Evolutionary conservation across 2,797 vertebrate species (phyloP).

Genomic region (Neopelma chrysocephalum): DNA sequence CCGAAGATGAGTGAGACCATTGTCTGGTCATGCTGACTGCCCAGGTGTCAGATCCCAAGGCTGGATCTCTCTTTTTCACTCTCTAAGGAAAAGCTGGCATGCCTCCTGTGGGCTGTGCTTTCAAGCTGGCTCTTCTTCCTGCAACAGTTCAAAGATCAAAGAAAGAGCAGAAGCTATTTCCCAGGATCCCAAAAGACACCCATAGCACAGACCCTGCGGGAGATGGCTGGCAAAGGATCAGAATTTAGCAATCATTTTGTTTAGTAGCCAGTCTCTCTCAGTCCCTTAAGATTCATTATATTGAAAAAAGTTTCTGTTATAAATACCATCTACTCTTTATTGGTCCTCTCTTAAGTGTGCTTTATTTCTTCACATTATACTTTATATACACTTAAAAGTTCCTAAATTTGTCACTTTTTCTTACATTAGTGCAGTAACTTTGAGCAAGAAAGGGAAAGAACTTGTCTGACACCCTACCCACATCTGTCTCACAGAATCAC

Average conservation of each 20-base stretch:
- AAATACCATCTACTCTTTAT: neutral
- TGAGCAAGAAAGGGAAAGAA: neutral
- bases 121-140: neutral
- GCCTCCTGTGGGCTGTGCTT: neutral
- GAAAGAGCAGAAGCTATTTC: neutral
- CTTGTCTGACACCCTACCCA: neutral
- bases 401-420: neutral
- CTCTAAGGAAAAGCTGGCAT: neutral
- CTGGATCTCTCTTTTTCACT: neutral
- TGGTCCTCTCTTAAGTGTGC: neutral
- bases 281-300: neutral
- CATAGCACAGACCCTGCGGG: neutral
- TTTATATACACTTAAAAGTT: neutral
- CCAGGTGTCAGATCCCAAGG: neutral
- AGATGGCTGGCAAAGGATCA: neutral
- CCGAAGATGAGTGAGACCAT: accelerated
- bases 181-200: neutral
- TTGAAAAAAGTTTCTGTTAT: neutral
- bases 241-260: neutral
- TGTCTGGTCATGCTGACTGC: neutral
- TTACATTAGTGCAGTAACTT: neutral
- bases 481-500: neutral
- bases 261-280: neutral
- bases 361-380: neutral
- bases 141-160: neutral